Evolutionary conservation across 1,140 invertebrate species (phyloP).

Genomic region (Helicoverpa armigera): DNA sequence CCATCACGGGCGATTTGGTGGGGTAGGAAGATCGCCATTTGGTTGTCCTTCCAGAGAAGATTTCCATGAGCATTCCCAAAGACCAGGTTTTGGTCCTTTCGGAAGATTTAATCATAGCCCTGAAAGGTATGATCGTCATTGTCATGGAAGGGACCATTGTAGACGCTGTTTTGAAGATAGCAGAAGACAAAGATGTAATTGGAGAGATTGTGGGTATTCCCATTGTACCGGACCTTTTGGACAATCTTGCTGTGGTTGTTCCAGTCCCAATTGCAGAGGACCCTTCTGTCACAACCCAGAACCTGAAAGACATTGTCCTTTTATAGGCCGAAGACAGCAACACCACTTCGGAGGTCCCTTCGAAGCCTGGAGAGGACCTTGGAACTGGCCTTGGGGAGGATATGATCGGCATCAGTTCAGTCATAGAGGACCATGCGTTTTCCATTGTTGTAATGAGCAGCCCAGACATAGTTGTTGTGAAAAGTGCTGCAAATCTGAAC

Average conservation of each 20-base stretch:
- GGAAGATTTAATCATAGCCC: not conserved
- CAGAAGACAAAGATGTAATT: not conserved
- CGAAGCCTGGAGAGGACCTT: not conserved
- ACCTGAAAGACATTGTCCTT: too few species aligned
- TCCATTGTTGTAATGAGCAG: not conserved
- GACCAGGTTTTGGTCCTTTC: not conserved
- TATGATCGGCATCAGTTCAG: not conserved
- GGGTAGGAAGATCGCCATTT: too few species aligned
- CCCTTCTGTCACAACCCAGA: too few species aligned
- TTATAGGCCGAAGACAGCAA: not conserved
- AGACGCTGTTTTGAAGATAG: not conserved
- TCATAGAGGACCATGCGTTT: not conserved
- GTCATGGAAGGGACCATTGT: not conserved
- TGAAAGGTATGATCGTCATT: too few species aligned
- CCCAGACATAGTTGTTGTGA: not conserved
- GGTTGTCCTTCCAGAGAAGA: too few species aligned
- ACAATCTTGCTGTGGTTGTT: not conserved
- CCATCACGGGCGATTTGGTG: too few species aligned
- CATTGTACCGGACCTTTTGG: too few species aligned
- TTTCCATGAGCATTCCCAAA: too few species aligned
- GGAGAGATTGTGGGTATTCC: not conserved
- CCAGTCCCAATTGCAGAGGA: not conserved
- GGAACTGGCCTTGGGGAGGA: not conserved
- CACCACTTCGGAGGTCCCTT: not conserved
- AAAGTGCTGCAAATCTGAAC: constrained; percentile 5